A percentile compares a stretch with the other conserved stretches of the same genome.
Conservation (phyloP, 37 sponge, comb jelly and placozoan species). For the Petrosia ficiformis region DNA sequence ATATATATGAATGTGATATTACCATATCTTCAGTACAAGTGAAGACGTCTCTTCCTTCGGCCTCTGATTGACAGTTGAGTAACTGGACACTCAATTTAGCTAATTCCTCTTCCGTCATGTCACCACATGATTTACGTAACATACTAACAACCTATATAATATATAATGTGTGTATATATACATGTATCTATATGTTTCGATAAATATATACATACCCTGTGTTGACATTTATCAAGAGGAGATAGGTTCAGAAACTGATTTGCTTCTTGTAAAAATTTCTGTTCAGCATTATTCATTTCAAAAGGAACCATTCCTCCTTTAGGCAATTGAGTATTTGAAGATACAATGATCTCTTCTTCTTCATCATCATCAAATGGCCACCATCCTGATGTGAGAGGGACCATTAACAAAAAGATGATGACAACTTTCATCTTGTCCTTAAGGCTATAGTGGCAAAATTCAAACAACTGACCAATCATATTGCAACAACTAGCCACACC, state of each 20-base stretch:
- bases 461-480: no score
- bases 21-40: slow-evolving; percentile 77
- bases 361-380: slow-evolving; percentile 43
- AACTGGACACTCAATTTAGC: slow-evolving; percentile 76
- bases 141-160: slow-evolving; percentile 32
- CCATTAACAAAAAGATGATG: not conserved
- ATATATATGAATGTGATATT: not conserved
- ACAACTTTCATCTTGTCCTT: not conserved
- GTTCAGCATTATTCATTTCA: slow-evolving; percentile 61
- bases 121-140: slow-evolving; percentile 56
- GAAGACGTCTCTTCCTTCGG: slow-evolving; percentile 61
- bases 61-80: slow-evolving; percentile 73
- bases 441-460: no score
- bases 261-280: slow-evolving; percentile 73
- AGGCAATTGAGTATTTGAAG: no score
- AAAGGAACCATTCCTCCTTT: slow-evolving; percentile 30
- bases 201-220: slow-evolving; percentile 31
- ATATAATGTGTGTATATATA: not conserved
- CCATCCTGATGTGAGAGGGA: no score
- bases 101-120: slow-evolving; percentile 72
- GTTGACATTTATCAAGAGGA: slow-evolving; percentile 57
- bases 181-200: not conserved
- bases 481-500: no score
- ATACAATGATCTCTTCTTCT: not conserved
- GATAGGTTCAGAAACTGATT: slow-evolving; percentile 50